A percentile compares a stretch with the other conserved stretches of the same genome.
Conservation (phyloP, 30 jellyfish, hydroid and myxozoan species). For the Hydractinia echinata region DNA sequence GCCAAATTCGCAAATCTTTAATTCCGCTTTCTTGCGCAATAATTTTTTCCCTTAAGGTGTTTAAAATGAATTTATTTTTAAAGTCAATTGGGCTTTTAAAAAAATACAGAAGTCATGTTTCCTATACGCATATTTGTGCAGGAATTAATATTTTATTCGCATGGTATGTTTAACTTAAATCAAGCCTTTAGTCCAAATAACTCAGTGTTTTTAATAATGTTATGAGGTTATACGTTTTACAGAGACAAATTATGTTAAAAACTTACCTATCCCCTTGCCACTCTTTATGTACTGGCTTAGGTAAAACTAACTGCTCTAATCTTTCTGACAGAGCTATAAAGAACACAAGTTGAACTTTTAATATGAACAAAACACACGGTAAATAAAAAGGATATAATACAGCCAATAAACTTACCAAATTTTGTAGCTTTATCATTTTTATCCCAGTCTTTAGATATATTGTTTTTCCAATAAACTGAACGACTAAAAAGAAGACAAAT, state of each 20-base stretch:
- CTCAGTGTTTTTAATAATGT: too few species aligned
- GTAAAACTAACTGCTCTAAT: constrained; percentile 38
- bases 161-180: too few species aligned
- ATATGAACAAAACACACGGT: neutral
- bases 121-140: too few species aligned
- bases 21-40: too few species aligned
- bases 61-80: too few species aligned
- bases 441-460: constrained; percentile 64
- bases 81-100: too few species aligned
- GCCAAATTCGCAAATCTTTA: too few species aligned
- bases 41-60: too few species aligned
- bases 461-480: constrained; percentile 70
- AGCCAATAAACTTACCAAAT: constrained; percentile 39
- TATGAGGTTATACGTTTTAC: neutral
- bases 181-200: too few species aligned
- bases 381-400: neutral
- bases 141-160: too few species aligned
- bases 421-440: constrained; percentile 58
- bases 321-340: constrained; percentile 55
- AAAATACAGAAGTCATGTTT: too few species aligned
- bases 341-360: neutral
- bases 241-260: neutral
- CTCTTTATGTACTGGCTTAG: constrained; percentile 47
- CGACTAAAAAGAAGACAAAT: constrained; percentile 42
- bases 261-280: constrained; percentile 70